Evolutionary conservation across 2,888 invertebrate species (phyloP).

Genomic region (Meliscaeva auricollis): DNA sequence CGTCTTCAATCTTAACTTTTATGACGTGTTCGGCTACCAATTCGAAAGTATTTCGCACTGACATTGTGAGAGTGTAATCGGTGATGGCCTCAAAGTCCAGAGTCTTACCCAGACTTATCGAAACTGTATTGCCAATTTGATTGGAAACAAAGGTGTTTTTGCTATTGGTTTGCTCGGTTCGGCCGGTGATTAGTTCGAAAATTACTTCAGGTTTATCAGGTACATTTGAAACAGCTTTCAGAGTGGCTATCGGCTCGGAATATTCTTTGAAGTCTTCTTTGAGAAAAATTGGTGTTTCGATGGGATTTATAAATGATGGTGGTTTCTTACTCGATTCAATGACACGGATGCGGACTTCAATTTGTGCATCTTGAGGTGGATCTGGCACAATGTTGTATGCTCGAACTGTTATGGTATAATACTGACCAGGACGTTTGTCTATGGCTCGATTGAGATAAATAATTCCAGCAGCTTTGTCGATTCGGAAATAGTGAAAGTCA

Average conservation of each 20-base stretch:
- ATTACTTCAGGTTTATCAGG: conserved; percentile 89
- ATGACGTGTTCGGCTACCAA: conserved; percentile 92
- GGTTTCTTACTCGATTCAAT: conserved; percentile 95
- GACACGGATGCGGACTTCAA: conserved; percentile 92
- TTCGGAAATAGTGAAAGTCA: conserved; percentile 89
- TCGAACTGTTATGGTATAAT: conserved; percentile 83
- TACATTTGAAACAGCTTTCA: conserved; percentile 92
- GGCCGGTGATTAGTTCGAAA: conserved; percentile 92
- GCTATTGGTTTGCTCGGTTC: conserved; percentile 94
- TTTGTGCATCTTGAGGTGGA: conserved; percentile 87
- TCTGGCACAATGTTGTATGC: conserved; percentile 83
- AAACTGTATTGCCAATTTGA: conserved; percentile 89
- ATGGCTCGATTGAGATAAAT: conserved; percentile 87
- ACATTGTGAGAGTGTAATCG: conserved; percentile 92
- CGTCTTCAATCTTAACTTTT: conserved; percentile 92
- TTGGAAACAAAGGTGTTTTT: conserved; percentile 90
- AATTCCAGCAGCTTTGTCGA: conserved; percentile 93
- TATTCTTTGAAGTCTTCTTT: conserved; percentile 91
- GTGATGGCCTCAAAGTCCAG: conserved; percentile 94
- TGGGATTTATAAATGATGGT: conserved; percentile 89
- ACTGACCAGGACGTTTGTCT: conserved; percentile 82
- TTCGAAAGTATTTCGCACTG: conserved; percentile 92
- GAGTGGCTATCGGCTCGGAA: conserved; percentile 88
- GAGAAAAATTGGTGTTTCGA: conserved; percentile 85
- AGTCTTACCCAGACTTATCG: conserved; percentile 90